Base-by-base conservation (phyloP, 2,797 vertebrate genomes). In the Moxostoma hubbsi region DNA sequence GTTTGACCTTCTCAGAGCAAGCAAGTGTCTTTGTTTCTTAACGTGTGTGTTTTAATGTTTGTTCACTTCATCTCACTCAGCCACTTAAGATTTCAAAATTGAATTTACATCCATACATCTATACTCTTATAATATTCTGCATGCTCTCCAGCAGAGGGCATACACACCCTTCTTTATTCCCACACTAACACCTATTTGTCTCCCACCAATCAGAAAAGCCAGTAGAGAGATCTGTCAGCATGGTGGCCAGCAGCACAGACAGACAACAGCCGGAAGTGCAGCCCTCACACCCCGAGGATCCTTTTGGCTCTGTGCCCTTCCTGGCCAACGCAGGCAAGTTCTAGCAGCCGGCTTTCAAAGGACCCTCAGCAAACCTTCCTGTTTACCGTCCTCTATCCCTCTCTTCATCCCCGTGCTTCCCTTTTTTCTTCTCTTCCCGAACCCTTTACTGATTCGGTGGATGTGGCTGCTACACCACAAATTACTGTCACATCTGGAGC, bases 281-380 rank as follows among this genome's bases (percentile, higher is more conserved):
- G 85, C 93, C 90, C 82, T 92, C 88, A 85, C 90, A 88, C 80
- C 90, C 94, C 11, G 96, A 98, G 92, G 97, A 99, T 89, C 95
- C 96, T 81, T 99, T 99, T 85, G 97, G 97, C 92, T 98, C 96
- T 64, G 93, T 95, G 87, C 97, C 97, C 75, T 98, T 99, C 85
- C 90, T 98, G 96, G 94, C 96, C 93, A 95, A 93, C 88, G 89
- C 97, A 98, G 98, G 97, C 97, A 98, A 99, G 98, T 99, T 95
- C 91, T 95, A 94, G 88, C 65, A 88, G 84, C 89, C 86, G 87
- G 89, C 86, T 88, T 71, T 80, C 69, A 84, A 86, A 91, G 86
- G 92, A 92, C 88, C 89, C 86, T 75, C 89, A 89, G 90, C 80
- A 75, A 68, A 64, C 66, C 13, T 72, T 73, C 75, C 58, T 50